Base-by-base conservation (phyloP, 1,140 invertebrate genomes). In the Hyles euphorbiae region DNA sequence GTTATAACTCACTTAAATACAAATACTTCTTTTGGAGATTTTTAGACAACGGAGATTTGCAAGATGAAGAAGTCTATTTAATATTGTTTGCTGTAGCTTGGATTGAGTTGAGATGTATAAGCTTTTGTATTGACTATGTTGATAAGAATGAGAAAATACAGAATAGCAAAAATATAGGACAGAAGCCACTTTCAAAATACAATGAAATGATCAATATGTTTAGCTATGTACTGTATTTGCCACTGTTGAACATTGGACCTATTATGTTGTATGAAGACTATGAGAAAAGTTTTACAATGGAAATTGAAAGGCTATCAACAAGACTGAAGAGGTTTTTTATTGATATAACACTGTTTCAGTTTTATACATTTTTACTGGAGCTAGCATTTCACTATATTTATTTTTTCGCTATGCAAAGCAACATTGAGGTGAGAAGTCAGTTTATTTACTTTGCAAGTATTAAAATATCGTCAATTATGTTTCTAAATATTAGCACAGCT, bases 181-280 rank as follows among this genome's bases (percentile, higher is more conserved):
- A 49, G 7, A 32, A 53, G 45, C 4, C n/a, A 22, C 0, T 32
- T 52, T 54, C 74, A 43, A 73, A 60, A 53, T 61, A 54, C 54
- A 49, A 76, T 54, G 73, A 74, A 49, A 40, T 79, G 22, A 43
- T 83, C 32, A 78, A 86, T 48, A 78, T 89, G 70, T 72, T 88
- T 47, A 82, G 92, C 36, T 97, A 97, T 75, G 92, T 92, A 61
- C 91, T 97, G 62, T 97, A 98, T 82, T 91, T 97, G 46, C 96
- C 96, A 34, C 89, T 93, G 7, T 90, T 95, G 47, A 94, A 94
- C 67, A 91, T 93, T 63, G 96, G 96, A 49, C 96, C 96, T 32
- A 89, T 97, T 53, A 91, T 97, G 63, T 89, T 93, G 4, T 97
- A 94, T 87, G 89, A 92, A 65, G 90, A 93, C 70, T 95, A 93